Conservation (phyloP, 1,140 invertebrate species). For the Asbolus verrucosus region DNA sequence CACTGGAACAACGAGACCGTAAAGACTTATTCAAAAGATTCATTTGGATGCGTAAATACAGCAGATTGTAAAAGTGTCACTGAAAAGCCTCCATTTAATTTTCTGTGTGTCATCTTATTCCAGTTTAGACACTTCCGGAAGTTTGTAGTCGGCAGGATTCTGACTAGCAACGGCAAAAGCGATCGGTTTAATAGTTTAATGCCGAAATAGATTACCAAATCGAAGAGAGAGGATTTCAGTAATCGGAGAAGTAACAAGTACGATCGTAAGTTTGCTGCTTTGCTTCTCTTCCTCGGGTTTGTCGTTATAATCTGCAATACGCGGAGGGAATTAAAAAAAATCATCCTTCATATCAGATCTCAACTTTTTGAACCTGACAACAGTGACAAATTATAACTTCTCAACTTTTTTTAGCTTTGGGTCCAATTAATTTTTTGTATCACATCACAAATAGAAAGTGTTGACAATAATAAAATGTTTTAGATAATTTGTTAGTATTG, state of each 20-base stretch:
- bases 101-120: constrained; percentile 33
- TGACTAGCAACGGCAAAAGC: constrained; percentile 41
- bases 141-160: constrained; percentile 27
- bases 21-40: constrained; percentile 5
- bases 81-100: constrained; percentile 22
- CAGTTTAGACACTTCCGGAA: constrained; percentile 23
- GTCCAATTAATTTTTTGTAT: too few relatives aligned
- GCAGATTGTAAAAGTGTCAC: constrained; percentile 28
- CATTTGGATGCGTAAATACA: constrained; percentile 10
- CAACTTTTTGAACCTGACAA: too few relatives aligned
- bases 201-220: constrained; percentile 50
- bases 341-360: too few relatives aligned
- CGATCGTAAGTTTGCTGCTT: constrained; percentile 48
- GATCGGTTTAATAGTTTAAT: constrained; percentile 52
- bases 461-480: too few relatives aligned
- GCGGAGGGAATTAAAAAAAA: constrained; percentile 3
- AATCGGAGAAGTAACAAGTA: constrained; percentile 51
- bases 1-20: not conserved
- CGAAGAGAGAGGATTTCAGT: constrained; percentile 47
- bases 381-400: too few relatives aligned
- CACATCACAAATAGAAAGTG: too few relatives aligned
- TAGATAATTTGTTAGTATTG: too few relatives aligned
- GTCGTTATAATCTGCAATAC: constrained; percentile 11
- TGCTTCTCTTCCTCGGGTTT: constrained; percentile 36
- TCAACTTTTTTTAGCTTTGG: too few relatives aligned